Conservation (phyloP, 2,888 invertebrate genomes). For the Lycophotia porphyrea region DNA sequence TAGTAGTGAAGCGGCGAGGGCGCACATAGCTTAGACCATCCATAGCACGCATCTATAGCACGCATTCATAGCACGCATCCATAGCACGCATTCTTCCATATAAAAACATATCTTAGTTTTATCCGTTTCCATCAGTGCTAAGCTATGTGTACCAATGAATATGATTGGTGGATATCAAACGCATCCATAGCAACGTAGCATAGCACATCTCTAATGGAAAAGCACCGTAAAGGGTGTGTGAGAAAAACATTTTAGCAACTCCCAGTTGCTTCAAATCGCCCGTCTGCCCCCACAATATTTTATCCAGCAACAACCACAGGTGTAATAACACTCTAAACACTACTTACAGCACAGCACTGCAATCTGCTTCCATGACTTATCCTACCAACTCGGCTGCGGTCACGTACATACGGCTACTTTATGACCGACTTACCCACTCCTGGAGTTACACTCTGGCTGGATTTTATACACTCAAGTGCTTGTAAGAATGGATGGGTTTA, state of each 20-base stretch:
- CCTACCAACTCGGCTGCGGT: conserved; percentile 40
- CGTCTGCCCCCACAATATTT: not conserved
- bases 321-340: conserved; percentile 25
- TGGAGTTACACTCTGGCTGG: conserved; percentile 41
- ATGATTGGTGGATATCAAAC: too few species aligned
- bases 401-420: conserved; percentile 61
- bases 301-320: not conserved
- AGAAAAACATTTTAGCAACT: not conserved
- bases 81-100: too few species aligned
- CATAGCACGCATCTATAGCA: too few species aligned
- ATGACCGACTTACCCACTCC: conserved; percentile 56
- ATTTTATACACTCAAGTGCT: conserved; percentile 66
- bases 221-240: too few species aligned
- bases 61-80: too few species aligned
- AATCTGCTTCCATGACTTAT: conserved; percentile 60
- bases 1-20: too few species aligned
- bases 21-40: too few species aligned
- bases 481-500: conserved; percentile 58
- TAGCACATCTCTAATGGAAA: too few species aligned
- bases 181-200: too few species aligned
- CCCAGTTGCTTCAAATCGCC: not conserved
- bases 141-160: too few species aligned
- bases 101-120: too few species aligned
- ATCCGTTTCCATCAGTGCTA: too few species aligned
- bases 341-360: conserved; percentile 52